Conservation (phyloP, 2,797 vertebrate genomes). For the Meriones psammophilus region DNA sequence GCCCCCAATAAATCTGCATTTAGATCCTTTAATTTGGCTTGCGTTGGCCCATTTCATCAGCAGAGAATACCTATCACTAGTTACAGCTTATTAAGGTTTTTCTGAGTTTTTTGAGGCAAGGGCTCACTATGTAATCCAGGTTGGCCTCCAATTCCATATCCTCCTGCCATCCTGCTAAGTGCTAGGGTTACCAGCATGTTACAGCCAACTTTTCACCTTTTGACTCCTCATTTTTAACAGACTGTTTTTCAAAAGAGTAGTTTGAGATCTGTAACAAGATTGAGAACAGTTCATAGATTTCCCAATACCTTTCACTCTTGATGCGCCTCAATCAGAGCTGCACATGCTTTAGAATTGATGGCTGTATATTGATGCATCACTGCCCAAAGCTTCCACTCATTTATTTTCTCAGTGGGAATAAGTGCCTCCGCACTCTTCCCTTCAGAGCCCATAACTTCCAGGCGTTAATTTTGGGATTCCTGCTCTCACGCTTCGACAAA, state of each 20-base stretch:
- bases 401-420: neutral
- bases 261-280: neutral
- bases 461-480: neutral
- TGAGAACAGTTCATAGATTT: neutral
- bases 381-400: neutral
- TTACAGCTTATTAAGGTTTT: neutral
- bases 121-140: neutral
- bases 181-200: neutral
- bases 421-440: neutral
- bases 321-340: neutral
- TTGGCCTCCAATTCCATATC: neutral
- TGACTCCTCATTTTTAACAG: neutral
- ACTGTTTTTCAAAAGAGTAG: neutral
- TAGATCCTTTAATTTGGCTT: too few species aligned
- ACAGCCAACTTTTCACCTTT: neutral
- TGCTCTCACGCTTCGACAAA: neutral
- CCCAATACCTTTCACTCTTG: neutral
- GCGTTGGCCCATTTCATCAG: too few species aligned
- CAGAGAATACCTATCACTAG: too few species aligned
- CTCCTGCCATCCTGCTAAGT: neutral
- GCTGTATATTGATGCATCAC: neutral
- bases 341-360: neutral
- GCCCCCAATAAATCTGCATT: too few species aligned
- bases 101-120: neutral
- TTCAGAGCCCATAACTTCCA: constrained; percentile 6